phyloP scores from a whole-genome alignment of 2,797 vertebrate species.

The Capromys pilorides region DNA sequence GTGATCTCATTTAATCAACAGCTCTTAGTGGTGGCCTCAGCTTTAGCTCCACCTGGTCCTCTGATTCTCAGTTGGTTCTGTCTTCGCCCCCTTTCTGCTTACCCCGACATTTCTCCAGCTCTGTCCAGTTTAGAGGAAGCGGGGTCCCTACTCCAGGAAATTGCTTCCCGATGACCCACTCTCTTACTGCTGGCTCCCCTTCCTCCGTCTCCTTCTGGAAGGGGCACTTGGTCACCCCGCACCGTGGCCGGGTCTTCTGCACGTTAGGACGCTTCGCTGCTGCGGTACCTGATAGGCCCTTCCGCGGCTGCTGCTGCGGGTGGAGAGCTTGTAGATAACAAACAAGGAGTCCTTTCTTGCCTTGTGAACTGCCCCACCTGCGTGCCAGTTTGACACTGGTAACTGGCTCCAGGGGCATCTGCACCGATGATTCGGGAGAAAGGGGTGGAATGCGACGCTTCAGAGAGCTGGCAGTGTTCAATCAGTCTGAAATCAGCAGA shows the following conservation, averaged over 20 bases:
- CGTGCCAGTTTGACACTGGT: constrained; percentile 37
- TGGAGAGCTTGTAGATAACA: constrained; percentile 79
- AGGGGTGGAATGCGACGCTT: not conserved
- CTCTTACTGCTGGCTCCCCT: not conserved
- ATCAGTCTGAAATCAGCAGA: not conserved
- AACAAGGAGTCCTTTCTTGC: constrained; percentile 78
- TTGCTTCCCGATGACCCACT: not conserved
- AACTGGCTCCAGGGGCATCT: constrained; percentile 51
- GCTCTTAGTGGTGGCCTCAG: not conserved
- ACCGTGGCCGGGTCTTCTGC: not conserved
- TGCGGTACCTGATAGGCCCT: constrained; percentile 62
- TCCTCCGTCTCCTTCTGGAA: not conserved
- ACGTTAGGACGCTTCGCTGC: not conserved
- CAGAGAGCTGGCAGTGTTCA: not conserved
- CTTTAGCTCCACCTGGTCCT: not conserved
- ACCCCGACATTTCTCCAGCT: not conserved
- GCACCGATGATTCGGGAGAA: not conserved
- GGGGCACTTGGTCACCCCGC: constrained; percentile 29
- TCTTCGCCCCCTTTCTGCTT: not conserved
- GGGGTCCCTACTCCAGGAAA: not conserved
- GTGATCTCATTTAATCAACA: constrained; percentile 38
- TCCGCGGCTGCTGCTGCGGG: constrained; percentile 75
- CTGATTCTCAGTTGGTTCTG: not conserved
- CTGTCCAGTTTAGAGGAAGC: not conserved
- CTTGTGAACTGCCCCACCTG: constrained; percentile 72